A percentile compares a stretch with the other conserved stretches of the same genome.
These are phyloP conservation scores for Bombycilla garrulus DNA, from an alignment of 2,113 vertebrate genomes.

Conservation along the genomic window DNA sequence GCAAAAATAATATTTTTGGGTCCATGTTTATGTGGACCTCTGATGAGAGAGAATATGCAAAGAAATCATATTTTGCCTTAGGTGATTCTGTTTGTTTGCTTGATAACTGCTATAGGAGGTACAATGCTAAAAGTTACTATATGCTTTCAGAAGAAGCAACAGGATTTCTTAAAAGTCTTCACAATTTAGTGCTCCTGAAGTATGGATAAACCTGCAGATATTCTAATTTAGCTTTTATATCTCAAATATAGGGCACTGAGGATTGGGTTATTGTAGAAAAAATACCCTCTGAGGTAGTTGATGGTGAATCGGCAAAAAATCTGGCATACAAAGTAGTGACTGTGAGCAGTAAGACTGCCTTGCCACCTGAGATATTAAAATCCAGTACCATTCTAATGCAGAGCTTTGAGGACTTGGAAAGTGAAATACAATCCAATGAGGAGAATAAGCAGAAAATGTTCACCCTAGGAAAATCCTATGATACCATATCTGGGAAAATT, in stretches of 20 bases:
- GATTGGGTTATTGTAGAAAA: slow-evolving; percentile 87
- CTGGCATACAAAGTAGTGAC: slow-evolving; percentile 82
- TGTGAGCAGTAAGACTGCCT: slow-evolving; percentile 75
- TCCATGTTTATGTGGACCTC: not conserved
- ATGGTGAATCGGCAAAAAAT: slow-evolving; percentile 79
- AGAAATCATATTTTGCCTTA: not conserved
- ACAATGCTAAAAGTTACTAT: not conserved
- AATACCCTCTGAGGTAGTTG: slow-evolving; percentile 87
- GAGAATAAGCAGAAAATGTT: slow-evolving; percentile 81
- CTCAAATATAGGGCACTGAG: slow-evolving; percentile 85
- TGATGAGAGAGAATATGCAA: not conserved
- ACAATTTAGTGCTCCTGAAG: slow-evolving; percentile 58
- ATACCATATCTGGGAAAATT: slow-evolving; percentile 81
- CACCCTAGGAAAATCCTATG: slow-evolving; percentile 85
- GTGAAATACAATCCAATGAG: slow-evolving; percentile 76
- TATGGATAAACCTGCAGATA: slow-evolving; percentile 32
- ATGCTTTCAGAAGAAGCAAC: not conserved
- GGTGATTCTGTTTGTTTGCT: not conserved
- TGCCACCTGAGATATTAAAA: slow-evolving; percentile 74
- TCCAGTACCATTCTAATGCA: slow-evolving; percentile 70
- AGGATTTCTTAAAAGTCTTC: slow-evolving; percentile 44
- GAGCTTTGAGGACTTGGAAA: slow-evolving; percentile 83
- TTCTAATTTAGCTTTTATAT: slow-evolving; percentile 88
- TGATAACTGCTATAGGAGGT: not conserved
- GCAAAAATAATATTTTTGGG: not conserved